Evolutionary conservation across 30 jellyfish, hydroid and myxozoan species (phyloP).

Genomic region (Chrysaora quinquecirrha): DNA sequence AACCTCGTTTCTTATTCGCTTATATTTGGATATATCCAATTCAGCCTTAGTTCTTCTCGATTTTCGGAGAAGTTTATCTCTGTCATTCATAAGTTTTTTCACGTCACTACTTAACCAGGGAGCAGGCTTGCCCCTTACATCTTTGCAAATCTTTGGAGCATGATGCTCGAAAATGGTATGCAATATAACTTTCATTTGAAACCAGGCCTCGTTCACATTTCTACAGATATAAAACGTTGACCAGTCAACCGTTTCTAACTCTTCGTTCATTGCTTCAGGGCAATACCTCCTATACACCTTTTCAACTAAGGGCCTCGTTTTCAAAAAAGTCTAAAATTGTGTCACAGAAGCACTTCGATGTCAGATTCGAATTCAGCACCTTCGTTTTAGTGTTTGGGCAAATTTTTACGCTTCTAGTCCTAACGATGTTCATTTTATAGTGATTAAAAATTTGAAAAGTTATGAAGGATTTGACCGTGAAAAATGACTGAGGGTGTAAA

Average conservation of each 20-base stretch:
- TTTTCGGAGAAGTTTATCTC: slow-evolving; percentile 34
- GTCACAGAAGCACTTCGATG: no score
- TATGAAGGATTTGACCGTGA: no score
- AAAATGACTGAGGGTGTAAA: no score
- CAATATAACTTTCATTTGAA: slow-evolving; percentile 5
- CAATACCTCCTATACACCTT: slow-evolving; percentile 6
- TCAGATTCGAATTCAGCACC: no score
- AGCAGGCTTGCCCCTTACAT: slow-evolving; percentile 52
- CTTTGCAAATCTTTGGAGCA: slow-evolving; percentile 48
- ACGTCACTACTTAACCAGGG: slow-evolving; percentile 54
- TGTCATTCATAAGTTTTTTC: slow-evolving; percentile 46
- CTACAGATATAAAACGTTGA: slow-evolving; percentile 34
- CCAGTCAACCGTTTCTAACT: slow-evolving; percentile 37
- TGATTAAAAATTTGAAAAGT: no score
- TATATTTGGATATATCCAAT: slow-evolving; percentile 33
- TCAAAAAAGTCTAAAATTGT: no score
- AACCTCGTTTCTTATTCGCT: slow-evolving; percentile 39
- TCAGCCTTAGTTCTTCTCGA: slow-evolving; percentile 21
- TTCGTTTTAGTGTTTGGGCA: no score
- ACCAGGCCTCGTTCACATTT: slow-evolving; percentile 45
- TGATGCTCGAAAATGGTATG: background rate
- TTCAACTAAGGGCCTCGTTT: no score
- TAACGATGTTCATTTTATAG: no score
- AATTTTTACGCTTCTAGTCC: no score
- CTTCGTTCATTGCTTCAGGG: slow-evolving; percentile 30